These are phyloP conservation scores for Thermophis baileyi DNA, from an alignment of 2,113 vertebrate genomes.

Conservation along the genomic window DNA sequence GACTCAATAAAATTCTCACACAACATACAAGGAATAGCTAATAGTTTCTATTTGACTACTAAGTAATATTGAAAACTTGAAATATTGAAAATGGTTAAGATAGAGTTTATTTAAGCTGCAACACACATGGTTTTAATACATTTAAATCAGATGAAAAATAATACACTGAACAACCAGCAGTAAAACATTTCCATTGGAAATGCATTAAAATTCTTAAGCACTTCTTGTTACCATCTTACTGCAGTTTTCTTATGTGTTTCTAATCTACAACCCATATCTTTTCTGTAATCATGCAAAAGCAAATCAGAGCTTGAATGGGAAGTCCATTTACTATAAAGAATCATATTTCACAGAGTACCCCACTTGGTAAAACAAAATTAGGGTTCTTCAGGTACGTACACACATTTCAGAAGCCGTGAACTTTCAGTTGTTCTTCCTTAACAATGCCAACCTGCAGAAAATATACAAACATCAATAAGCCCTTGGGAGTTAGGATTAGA, in stretches of 20 bases:
- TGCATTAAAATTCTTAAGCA: slow-evolving; percentile 62
- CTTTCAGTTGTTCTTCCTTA: slow-evolving; percentile 84
- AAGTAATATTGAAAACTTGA: neutral
- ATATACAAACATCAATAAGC: slow-evolving; percentile 45
- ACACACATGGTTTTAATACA: slow-evolving; percentile 70
- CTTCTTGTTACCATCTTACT: slow-evolving; percentile 71
- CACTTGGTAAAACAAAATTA: slow-evolving; percentile 52
- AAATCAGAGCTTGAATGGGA: slow-evolving; percentile 59
- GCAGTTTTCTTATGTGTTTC: slow-evolving; percentile 74
- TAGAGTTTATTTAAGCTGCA: slow-evolving; percentile 69
- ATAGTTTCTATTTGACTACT: neutral
- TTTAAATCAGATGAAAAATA: slow-evolving; percentile 67
- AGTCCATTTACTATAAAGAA: slow-evolving; percentile 74
- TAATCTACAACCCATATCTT: slow-evolving; percentile 60
- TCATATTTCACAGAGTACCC: slow-evolving; percentile 69
- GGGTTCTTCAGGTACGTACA: slow-evolving; percentile 54
- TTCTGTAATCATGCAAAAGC: slow-evolving; percentile 66
- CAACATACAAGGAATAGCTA: neutral
- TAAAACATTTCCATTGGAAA: slow-evolving; percentile 82
- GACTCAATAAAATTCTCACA: neutral
- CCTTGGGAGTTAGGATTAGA: neutral
- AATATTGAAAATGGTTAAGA: slow-evolving; percentile 37
- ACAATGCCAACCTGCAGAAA: slow-evolving; percentile 79
- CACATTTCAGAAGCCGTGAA: slow-evolving; percentile 81
- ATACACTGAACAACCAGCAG: slow-evolving; percentile 66